Conservation (phyloP, 2,113 vertebrate species). For the Myotis davidii region DNA sequence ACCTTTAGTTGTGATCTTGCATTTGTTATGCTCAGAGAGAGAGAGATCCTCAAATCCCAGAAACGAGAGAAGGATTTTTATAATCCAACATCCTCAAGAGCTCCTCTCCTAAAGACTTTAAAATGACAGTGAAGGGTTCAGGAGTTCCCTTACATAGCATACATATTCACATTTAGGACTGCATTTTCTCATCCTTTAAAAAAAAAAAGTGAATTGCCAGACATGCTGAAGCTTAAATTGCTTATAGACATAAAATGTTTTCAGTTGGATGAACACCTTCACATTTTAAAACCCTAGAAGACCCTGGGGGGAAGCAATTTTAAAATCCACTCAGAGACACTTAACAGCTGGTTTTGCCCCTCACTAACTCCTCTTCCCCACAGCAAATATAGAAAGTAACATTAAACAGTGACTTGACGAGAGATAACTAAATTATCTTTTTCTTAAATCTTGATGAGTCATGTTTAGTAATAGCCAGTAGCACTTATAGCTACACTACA, state of each 20-base stretch:
- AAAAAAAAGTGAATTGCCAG: slow-evolving; percentile 52
- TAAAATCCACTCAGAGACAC: slow-evolving; percentile 44
- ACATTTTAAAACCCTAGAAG: slow-evolving; percentile 45
- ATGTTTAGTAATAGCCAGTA: too few relatives aligned
- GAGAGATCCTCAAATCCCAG: neutral
- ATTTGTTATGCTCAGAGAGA: slow-evolving; percentile 9
- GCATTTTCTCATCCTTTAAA: slow-evolving; percentile 32
- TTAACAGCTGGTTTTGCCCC: slow-evolving; percentile 1
- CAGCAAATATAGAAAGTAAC: too few relatives aligned
- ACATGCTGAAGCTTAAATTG: slow-evolving; percentile 59
- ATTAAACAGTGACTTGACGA: too few relatives aligned
- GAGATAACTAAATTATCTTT: too few relatives aligned
- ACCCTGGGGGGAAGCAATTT: slow-evolving; percentile 27
- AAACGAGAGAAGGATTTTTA: slow-evolving; percentile 40
- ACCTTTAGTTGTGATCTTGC: neutral
- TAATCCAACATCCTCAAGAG: neutral
- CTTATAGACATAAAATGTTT: slow-evolving; percentile 52
- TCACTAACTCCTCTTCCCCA: slow-evolving; percentile 12
- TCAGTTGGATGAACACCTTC: slow-evolving; percentile 58
- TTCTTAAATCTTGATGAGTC: too few relatives aligned
- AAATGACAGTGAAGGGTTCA: neutral
- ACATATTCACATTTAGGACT: slow-evolving; percentile 4
- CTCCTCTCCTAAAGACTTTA: neutral
- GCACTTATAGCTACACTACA: too few relatives aligned
- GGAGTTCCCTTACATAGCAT: neutral